Base-by-base conservation (phyloP, 1,140 invertebrate genomes). In the Matsumurasca onukii region DNA sequence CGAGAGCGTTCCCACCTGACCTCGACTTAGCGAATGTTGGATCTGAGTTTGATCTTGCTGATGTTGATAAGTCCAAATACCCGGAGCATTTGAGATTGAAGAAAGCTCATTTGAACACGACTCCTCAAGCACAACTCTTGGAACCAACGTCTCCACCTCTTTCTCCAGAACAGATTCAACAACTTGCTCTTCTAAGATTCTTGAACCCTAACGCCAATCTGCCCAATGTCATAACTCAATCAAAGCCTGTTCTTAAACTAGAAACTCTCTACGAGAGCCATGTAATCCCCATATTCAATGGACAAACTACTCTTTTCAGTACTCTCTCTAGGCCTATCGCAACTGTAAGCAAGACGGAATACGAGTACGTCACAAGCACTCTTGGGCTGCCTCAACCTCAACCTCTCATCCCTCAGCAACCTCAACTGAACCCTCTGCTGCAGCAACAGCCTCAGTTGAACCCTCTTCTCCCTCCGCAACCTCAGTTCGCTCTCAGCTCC, bases 261-360 rank as follows among this genome's bases (percentile, higher is more conserved):
- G 89, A 92, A 76, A 93, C 91, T 0, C 71, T 93, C 1, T 93
- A 89, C 76, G 91, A 93, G 76, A 91, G 91, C 0, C 90, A 92
- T 73, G 86, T 92, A 0, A 86, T 93, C 66, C 91, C 92, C 0
- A 76, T 93, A 0, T 85, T 91, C 25, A 89, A 89, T 70, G 89
- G 88, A 3, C 85, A 85, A 15, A 88, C 84, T 69, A 93, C 91
- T 0, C 81, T 89, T 13, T 86, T 86, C 31, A 91, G 89, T 68
- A 94, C 92, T 0, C 81, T 94, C 15, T 91, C 90, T 0, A 84
- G 89, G 70, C 86, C 89, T 0, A 82, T 92, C 13, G 89, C 86
- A 1, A 92, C 91, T 0, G 82, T 92, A 0, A 91, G 89, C 0
- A 87, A 85, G 78, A 90, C 88, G 0, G 89, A 91, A 69, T 91